Base-by-base conservation (phyloP, 1,140 invertebrate genomes). In the Bombus picipes region DNA sequence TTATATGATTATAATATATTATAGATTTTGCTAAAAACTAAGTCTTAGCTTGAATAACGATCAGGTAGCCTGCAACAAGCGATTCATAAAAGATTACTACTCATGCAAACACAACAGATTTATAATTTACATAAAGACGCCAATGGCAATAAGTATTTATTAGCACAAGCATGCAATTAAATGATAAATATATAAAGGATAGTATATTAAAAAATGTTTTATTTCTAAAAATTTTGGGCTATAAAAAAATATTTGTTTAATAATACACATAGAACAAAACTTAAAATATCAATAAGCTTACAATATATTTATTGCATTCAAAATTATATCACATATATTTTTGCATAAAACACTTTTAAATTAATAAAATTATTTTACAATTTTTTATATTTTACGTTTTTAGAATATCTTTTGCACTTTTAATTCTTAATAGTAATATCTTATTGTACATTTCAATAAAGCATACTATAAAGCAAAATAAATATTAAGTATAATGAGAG, bases 81-180 rank as follows among this genome's bases (percentile, higher is more conserved):
- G 89, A 81, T 93, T 93, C 87, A 91, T 92, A 91, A 93, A 93
- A 91, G 84, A 87, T 93, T 91, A 93, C 93, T 94, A 94, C 93
- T 92, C 93, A 94, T 94, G 93, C 93, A 92, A 87, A 86, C 47
- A 86, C 47, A 81, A 83, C 32, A 80, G 65, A 83, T 71, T 62
- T 78, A 68, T 87, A 43, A 59, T 81, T 59, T 66, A 72, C 43
- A 34, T 37, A 84, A 77, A 59, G 71, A 75, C 39, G 73, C 79
- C 59, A 88, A 37, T 75, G 66, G 70, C 62, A 62, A 72, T 37
- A 71, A n/a, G 47, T 80, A 62, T 75, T 83, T 82, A 78, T 66
- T 75, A 71, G 83, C 89, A 86, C 34, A 87, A 82, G 34, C 86
- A 90, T 90, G 88, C 89, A 90, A 70, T 80, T 78, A 78, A 59